Percentiles rank a stretch among this genome's conserved stretches.
Evolutionary conservation across 2,113 vertebrate genomes (phyloP).

Genomic region (Melospiza melodia): DNA sequence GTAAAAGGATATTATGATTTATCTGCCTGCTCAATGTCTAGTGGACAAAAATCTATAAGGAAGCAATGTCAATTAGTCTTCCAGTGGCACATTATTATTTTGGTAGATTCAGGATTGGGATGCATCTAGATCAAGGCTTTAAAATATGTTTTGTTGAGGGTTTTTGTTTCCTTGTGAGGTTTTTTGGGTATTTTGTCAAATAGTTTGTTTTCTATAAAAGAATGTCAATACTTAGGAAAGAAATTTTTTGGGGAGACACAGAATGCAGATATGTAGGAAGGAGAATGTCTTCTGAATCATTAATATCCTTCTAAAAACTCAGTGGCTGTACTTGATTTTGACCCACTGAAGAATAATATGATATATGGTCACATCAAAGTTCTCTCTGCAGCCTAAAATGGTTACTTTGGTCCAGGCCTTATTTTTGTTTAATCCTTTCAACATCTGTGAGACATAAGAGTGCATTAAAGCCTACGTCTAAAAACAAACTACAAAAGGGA

Average conservation of each 20-base stretch:
- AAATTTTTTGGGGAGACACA: neutral
- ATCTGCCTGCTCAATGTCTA: neutral
- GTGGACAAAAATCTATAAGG: conserved; percentile 1
- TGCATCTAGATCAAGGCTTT: neutral
- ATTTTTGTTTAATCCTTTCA: neutral
- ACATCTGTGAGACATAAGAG: neutral
- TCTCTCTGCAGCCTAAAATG: neutral
- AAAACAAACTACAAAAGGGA: neutral
- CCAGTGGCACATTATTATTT: neutral
- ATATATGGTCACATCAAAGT: neutral
- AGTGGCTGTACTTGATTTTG: neutral
- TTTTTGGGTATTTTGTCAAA: neutral
- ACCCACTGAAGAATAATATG: neutral
- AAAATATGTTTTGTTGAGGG: neutral
- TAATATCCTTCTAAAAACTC: neutral
- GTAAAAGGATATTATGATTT: neutral
- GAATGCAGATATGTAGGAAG: neutral
- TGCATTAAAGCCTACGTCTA: neutral
- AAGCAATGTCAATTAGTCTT: neutral
- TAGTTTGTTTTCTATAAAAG: neutral
- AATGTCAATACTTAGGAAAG: neutral
- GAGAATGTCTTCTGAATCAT: neutral
- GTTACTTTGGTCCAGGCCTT: neutral
- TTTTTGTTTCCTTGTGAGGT: neutral
- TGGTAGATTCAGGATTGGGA: neutral